Percentiles rank a stretch among this genome's conserved stretches.
Evolutionary conservation across 64 coral and sea anemone species (phyloP).

Genomic region (Pocillopora verrucosa): DNA sequence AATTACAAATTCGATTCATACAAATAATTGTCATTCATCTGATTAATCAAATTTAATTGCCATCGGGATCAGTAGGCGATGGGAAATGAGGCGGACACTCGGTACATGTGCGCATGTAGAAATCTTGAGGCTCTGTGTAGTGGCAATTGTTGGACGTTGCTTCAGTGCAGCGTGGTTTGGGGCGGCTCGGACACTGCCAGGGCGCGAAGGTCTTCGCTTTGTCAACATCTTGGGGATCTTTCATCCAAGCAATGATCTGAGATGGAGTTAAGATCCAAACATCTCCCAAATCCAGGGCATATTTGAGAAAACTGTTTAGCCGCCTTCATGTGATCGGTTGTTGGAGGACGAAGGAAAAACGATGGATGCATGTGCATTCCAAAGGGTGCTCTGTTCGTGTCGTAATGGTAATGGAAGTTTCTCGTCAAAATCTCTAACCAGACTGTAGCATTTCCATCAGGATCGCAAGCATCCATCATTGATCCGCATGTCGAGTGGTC

Average conservation of each 20-base stretch:
- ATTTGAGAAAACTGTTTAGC: constrained; percentile 59
- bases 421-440: constrained; percentile 60
- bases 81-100: constrained; percentile 71
- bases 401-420: constrained; percentile 56
- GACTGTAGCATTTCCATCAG: constrained; percentile 6
- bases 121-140: constrained; percentile 49
- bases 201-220: constrained; percentile 62
- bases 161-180: constrained; percentile 43
- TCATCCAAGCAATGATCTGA: constrained; percentile 77
- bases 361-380: constrained; percentile 75
- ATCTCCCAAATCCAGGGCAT: constrained; percentile 51
- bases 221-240: constrained; percentile 60
- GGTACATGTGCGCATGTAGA: constrained; percentile 84
- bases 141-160: constrained; percentile 54
- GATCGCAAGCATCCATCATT: constrained; percentile 82
- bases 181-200: constrained; percentile 70
- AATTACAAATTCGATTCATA: no score
- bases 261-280: constrained; percentile 81
- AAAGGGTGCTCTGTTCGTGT: constrained; percentile 70
- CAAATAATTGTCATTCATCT: no score
- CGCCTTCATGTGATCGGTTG: constrained; percentile 64
- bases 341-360: constrained; percentile 23
- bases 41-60: constrained; percentile 27
- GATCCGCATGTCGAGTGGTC: constrained; percentile 62
- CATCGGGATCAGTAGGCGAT: constrained; percentile 76